These are phyloP conservation scores for Sesia apiformis DNA, from an alignment of 2,888 invertebrate species.

Conservation along the genomic window DNA sequence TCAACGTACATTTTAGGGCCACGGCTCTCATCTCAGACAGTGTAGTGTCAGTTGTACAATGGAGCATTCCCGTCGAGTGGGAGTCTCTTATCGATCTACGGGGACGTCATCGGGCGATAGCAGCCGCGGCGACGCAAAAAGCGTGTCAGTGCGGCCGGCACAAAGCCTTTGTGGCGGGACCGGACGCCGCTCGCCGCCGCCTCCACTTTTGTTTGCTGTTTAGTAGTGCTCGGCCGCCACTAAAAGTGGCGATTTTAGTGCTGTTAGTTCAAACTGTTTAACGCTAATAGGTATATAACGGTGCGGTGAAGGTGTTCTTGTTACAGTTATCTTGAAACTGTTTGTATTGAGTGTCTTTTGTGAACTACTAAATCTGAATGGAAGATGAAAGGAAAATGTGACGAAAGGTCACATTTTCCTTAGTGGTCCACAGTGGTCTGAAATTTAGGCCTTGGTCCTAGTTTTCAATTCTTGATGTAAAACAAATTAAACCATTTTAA, in stretches of 20 bases:
- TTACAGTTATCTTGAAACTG: too few relatives aligned
- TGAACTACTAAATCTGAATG: too few relatives aligned
- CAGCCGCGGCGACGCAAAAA: conserved; percentile 65
- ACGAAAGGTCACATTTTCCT: too few relatives aligned
- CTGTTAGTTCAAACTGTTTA: conserved; percentile 29
- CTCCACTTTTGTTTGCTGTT: conserved; percentile 64
- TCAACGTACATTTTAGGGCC: conserved; percentile 54
- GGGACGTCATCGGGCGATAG: conserved; percentile 72
- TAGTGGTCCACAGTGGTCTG: too few relatives aligned
- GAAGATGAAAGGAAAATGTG: too few relatives aligned
- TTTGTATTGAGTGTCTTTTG: too few relatives aligned
- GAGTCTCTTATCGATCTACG: conserved; percentile 71
- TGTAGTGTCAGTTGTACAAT: conserved; percentile 67
- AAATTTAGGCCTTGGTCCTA: too few relatives aligned
- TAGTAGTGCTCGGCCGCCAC: conserved; percentile 55
- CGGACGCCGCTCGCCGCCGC: conserved; percentile 66
- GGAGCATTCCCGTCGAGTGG: conserved; percentile 65
- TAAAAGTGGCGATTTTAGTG: conserved; percentile 62
- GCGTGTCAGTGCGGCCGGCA: conserved; percentile 66
- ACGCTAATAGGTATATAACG: not conserved
- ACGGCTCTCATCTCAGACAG: conserved; percentile 66
- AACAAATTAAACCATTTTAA: too few relatives aligned
- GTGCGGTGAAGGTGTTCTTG: too few relatives aligned
- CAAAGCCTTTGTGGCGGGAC: conserved; percentile 65
- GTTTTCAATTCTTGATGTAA: too few relatives aligned